Conservation (phyloP, 2,113 vertebrate genomes). For the Malurus cyaneus region DNA sequence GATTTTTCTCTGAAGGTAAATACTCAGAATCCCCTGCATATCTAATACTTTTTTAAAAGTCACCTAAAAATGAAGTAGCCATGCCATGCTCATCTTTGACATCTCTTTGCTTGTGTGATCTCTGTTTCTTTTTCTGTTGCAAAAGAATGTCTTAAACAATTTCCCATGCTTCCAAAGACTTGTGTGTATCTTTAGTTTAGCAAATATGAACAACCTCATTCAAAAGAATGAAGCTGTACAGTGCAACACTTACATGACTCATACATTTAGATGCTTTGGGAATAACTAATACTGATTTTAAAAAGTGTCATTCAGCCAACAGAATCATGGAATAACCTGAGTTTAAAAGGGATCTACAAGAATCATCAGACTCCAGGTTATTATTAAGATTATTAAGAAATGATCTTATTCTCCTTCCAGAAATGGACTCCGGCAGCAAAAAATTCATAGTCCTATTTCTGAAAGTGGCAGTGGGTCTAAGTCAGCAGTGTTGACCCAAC, state of each 20-base stretch:
- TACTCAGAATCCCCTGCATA: background rate
- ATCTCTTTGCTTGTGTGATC: background rate
- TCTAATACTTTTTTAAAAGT: background rate
- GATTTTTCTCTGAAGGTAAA: background rate
- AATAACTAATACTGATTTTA: background rate
- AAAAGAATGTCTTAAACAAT: background rate
- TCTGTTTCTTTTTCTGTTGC: background rate
- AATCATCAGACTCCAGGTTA: background rate
- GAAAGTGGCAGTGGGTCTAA: too few species aligned
- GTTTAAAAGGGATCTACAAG: background rate
- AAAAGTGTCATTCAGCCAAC: background rate
- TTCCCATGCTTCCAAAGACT: background rate
- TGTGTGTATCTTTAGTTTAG: background rate
- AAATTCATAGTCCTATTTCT: too few species aligned
- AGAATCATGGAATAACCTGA: background rate
- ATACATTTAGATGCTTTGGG: background rate
- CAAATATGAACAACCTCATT: background rate
- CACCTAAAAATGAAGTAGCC: background rate
- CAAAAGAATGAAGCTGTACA: background rate
- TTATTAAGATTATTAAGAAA: too few species aligned
- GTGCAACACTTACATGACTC: fast-evolving
- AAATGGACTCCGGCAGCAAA: too few species aligned
- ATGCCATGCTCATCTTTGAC: background rate
- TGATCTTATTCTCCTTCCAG: too few species aligned
- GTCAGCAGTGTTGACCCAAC: too few species aligned